Percentiles rank a stretch among this genome's conserved stretches.
Evolutionary conservation across 2,113 vertebrate genomes (phyloP).

Genomic region (Corvus cornix): DNA sequence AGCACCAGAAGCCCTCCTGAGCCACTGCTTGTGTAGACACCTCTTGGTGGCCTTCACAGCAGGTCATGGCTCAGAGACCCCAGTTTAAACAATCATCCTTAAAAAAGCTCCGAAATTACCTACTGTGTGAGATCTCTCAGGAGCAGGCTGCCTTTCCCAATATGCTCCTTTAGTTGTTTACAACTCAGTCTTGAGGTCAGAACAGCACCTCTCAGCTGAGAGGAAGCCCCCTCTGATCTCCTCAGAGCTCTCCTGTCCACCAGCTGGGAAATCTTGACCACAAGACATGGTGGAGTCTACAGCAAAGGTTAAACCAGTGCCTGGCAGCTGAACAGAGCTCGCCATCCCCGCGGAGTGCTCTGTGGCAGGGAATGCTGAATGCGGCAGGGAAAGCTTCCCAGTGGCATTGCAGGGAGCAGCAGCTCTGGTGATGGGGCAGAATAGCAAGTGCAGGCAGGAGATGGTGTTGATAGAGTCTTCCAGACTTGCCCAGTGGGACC

Average conservation of each 20-base stretch:
- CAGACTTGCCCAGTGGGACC: neutral
- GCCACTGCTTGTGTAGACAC: neutral
- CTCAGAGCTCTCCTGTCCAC: neutral
- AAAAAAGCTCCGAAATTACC: neutral
- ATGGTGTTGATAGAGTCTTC: neutral
- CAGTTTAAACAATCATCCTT: neutral
- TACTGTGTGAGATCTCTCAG: neutral
- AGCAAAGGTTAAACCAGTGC: neutral
- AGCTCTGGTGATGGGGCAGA: neutral
- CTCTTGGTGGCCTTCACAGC: neutral
- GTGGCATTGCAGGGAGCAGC: slow-evolving; percentile 2
- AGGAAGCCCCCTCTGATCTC: neutral
- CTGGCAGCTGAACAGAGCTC: neutral
- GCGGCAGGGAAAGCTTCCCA: neutral
- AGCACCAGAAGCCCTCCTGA: neutral
- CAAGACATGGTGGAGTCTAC: neutral
- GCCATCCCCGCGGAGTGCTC: fast-evolving
- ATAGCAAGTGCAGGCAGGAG: slow-evolving; percentile 35
- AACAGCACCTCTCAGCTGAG: neutral
- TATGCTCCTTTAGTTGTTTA: neutral
- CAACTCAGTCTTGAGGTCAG: neutral
- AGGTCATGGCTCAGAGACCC: neutral
- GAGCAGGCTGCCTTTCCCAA: neutral
- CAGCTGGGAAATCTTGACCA: neutral
- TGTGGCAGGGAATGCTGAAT: neutral